phyloP scores from a whole-genome alignment of 1,140 invertebrate species.

The Macrocentrus cingulum region DNA sequence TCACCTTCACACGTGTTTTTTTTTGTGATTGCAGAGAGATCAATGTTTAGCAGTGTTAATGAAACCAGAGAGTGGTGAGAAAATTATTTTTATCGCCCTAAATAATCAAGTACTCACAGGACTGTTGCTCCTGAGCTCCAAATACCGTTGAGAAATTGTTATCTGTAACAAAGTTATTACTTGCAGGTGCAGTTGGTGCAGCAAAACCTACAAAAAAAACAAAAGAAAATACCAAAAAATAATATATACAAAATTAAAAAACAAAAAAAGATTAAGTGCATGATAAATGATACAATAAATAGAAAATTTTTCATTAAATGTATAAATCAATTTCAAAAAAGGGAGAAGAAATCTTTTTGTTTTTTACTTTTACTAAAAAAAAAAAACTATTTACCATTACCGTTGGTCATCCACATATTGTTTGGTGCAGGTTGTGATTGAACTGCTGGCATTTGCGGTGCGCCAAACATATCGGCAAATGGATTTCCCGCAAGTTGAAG shows the following conservation, averaged over 20 bases:
- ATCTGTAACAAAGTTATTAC: constrained; percentile 82
- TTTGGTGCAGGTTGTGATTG: constrained; percentile 55
- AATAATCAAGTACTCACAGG: constrained; percentile 60
- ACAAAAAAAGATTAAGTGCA: too few species aligned
- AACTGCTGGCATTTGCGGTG: constrained; percentile 47
- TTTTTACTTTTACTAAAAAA: too few species aligned
- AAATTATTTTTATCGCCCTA: not conserved
- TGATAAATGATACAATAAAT: too few species aligned
- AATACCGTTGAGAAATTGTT: constrained; percentile 84
- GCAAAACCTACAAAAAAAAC: constrained; percentile 63
- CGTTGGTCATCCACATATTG: constrained; percentile 71
- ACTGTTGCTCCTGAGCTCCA: constrained; percentile 71
- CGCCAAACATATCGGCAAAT: constrained; percentile 83
- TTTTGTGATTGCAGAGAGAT: too few species aligned
- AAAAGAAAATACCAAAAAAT: too few species aligned
- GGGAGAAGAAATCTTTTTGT: too few species aligned
- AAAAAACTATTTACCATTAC: constrained; percentile 61
- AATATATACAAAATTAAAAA: too few species aligned
- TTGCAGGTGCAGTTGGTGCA: constrained; percentile 59
- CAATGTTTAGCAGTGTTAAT: too few species aligned
- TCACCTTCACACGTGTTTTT: not conserved
- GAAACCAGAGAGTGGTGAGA: not conserved
- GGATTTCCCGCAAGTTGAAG: constrained; percentile 84
- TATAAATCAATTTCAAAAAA: too few species aligned
- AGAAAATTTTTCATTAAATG: too few species aligned